Evolutionary conservation across 1,140 invertebrate species (phyloP).

Genomic region (Bombus fervidus): DNA sequence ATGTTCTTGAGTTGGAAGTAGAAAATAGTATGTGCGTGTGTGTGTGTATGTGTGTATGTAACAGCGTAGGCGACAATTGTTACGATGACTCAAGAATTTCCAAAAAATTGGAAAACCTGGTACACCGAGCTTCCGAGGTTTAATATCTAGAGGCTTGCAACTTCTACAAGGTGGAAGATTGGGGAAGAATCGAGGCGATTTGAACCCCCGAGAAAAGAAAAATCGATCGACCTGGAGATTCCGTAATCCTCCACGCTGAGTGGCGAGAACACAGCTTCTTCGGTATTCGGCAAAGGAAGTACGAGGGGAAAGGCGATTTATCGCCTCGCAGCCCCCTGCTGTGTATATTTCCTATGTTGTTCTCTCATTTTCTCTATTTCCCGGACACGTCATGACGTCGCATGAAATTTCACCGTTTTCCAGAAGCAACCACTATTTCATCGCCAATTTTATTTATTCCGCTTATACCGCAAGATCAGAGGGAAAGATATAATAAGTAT

Average conservation of each 20-base stretch:
- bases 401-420: neutral
- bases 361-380: neutral
- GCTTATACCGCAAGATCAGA: no score
- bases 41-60: no score
- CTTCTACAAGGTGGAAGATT: neutral
- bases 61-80: neutral
- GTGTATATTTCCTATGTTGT: neutral
- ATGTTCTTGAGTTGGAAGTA: neutral
- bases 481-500: no score
- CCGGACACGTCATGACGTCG: neutral
- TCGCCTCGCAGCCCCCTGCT: neutral
- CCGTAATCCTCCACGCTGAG: neutral
- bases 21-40: no score
- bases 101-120: neutral
- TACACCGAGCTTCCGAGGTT: no score
- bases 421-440: neutral
- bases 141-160: neutral
- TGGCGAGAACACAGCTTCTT: neutral
- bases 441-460: neutral
- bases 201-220: constrained; percentile 3
- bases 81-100: neutral
- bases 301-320: constrained; percentile 8
- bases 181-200: neutral
- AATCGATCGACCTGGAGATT: constrained; percentile 7
- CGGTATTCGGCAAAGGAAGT: neutral